Evolutionary conservation across 2,113 vertebrate species (phyloP).

Genomic region (Prietella phreatophila): DNA sequence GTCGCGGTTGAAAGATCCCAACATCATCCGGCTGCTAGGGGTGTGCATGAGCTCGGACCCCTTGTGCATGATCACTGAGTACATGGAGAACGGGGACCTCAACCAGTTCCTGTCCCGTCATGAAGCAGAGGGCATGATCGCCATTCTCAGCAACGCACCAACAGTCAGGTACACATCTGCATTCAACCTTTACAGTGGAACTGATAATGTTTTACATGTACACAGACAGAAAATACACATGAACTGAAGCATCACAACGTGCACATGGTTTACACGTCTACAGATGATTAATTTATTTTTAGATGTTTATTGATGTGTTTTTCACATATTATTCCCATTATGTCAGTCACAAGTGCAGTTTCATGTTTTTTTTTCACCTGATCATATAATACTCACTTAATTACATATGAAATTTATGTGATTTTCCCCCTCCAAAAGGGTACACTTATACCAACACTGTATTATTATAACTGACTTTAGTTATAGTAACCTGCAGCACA

Average conservation of each 20-base stretch:
- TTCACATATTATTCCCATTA: not conserved
- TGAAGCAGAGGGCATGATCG: slow-evolving; percentile 72
- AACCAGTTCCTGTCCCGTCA: slow-evolving; percentile 97
- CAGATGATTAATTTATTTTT: not conserved
- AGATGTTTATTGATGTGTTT: not conserved
- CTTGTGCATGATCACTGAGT: slow-evolving; percentile 97
- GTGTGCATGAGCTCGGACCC: slow-evolving; percentile 93
- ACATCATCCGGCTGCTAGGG: slow-evolving; percentile 91
- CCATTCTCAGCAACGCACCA: slow-evolving; percentile 61
- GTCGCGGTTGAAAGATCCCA: slow-evolving; percentile 95
- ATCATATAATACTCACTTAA: too few species aligned
- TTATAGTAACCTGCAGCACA: slow-evolving; percentile 83
- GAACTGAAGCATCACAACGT: not conserved
- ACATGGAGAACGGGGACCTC: slow-evolving; percentile 99
- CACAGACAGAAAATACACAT: not conserved
- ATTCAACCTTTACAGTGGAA: not conserved
- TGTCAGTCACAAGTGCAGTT: not conserved
- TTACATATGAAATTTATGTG: not conserved
- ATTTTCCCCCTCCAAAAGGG: not conserved
- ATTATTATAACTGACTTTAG: slow-evolving; percentile 61
- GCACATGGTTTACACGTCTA: not conserved
- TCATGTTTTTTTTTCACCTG: not conserved
- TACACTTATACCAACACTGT: not conserved
- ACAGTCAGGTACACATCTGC: slow-evolving; percentile 80
- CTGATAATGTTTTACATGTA: not conserved